Evolutionary conservation across 2,797 vertebrate species (phyloP), one percentile per base, ranked within the genome.

Genomic region (Pseudomugil gertrudae): DNA sequence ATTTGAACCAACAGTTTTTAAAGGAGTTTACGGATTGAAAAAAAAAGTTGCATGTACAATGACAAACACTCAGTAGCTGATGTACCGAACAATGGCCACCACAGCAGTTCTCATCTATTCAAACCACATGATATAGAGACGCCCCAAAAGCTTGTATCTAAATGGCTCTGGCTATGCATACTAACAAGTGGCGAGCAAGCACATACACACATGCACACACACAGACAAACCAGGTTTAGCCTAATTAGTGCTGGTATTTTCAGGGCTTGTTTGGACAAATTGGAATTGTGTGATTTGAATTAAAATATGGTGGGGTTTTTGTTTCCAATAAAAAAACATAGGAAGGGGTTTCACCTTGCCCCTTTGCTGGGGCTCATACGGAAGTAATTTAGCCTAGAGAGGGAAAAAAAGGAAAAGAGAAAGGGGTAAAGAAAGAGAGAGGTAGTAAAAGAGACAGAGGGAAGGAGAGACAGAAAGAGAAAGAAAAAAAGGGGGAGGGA

Each of bases 341-440:
- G 62, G 88, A 82, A 76, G 84, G 84, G 95, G 91, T 89, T 93
- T 93, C 94, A 95, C 93, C 89, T 94, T 94, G 88, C 87, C 92
- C 90, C 92, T 85, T 87, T 83, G 77, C 87, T 92, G 89, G 91
- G 90, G 89, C 94, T 93, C 95, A 96, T 95, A 94, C 86, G 90
- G 95, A 96, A 95, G 91, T 92, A 95, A 96, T 97, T 96, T 95
- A 94, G 92, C 90, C 92, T 89, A 76, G 71, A 75, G 81, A 90
- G 92, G 86, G 93, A 90, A 89, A 92, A 57, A 30, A n/a, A 61
- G 70, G 73, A 59, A 61, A 24, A 65, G 66, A 71, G 76, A 72
- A 69, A 80, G 66, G 80, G 51, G 50, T 54, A 68, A 38, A 74
- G 57, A 69, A 57, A 73, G 62, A 76, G 55, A 78, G 74, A 69